Evolutionary conservation across 2,113 vertebrate genomes (phyloP), one percentile per base, ranked within the genome.

Genomic region (Cettia cetti): DNA sequence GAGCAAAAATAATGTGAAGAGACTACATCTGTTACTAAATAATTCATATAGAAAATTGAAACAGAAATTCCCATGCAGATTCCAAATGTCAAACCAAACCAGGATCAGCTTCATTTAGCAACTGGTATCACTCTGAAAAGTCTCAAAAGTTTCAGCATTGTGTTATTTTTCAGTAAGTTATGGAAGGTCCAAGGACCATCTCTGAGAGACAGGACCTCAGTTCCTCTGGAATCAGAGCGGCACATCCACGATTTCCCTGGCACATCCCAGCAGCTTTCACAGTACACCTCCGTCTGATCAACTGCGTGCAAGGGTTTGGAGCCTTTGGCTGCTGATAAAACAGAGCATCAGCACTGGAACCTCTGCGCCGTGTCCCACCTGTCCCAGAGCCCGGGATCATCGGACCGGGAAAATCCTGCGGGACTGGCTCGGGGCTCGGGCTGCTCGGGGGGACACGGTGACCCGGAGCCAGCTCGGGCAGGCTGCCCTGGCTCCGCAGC

Each of bases 361-460:
- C 15, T 28, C 22, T 42, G 19, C 0, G 0, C 61, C 13, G 16
- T 1, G 22, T 44, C 31, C 21, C 53, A 3, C n/a, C n/a, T n/a
- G n/a, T n/a, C n/a, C n/a, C n/a, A n/a, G n/a, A n/a, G n/a, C n/a
- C n/a, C n/a, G n/a, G n/a, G n/a, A n/a, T n/a, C n/a, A n/a, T n/a
- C n/a, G n/a, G n/a, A n/a, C n/a, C n/a, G n/a, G n/a, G n/a, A n/a
- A n/a, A n/a, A n/a, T n/a, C n/a, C n/a, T n/a, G n/a, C n/a, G n/a
- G n/a, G n/a, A n/a, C n/a, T n/a, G n/a, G n/a, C n/a, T n/a, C n/a
- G n/a, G n/a, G n/a, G n/a, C n/a, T n/a, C n/a, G n/a, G n/a, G n/a
- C n/a, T n/a, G n/a, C n/a, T n/a, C n/a, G n/a, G n/a, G n/a, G n/a
- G n/a, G n/a, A n/a, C n/a, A n/a, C n/a, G n/a, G n/a, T n/a, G n/a